phyloP scores from a whole-genome alignment of 2,888 invertebrate species.

The Atrina japonica region DNA sequence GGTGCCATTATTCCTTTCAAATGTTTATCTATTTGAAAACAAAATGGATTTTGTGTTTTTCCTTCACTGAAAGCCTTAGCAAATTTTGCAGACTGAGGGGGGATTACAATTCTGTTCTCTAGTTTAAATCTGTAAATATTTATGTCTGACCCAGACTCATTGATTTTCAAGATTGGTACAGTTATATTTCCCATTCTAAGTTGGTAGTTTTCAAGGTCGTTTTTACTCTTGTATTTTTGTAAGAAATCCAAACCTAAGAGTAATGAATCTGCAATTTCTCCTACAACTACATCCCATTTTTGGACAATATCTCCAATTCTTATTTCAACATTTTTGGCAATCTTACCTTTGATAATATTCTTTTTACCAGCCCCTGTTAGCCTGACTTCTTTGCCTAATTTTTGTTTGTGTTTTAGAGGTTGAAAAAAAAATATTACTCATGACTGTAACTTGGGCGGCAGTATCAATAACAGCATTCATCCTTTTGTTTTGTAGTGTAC shows the following conservation, averaged over 20 bases:
- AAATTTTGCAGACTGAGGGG: not conserved
- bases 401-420: no score
- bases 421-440: no score
- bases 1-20: not conserved
- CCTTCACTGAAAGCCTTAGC: not conserved
- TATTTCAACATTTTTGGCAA: not conserved
- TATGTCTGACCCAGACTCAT: no score
- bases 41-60: not conserved
- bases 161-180: no score
- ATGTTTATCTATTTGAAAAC: not conserved
- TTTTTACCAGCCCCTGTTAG: no score
- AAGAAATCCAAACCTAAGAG: slow-evolving; percentile 12
- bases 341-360: not conserved
- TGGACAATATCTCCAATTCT: not conserved
- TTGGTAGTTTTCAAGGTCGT: no score
- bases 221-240: no score
- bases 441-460: no score
- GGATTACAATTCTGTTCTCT: slow-evolving; percentile 4
- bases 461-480: no score
- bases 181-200: no score
- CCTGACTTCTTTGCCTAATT: no score
- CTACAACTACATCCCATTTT: slow-evolving; percentile 15
- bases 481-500: no score
- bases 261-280: slow-evolving; percentile 4
- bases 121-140: slow-evolving; percentile 8